Percentiles rank a stretch among this genome's conserved stretches.
Evolutionary conservation across 35 echinoderm and acorn worm species (phyloP).

Genomic region (Heliocidaris tuberculata): DNA sequence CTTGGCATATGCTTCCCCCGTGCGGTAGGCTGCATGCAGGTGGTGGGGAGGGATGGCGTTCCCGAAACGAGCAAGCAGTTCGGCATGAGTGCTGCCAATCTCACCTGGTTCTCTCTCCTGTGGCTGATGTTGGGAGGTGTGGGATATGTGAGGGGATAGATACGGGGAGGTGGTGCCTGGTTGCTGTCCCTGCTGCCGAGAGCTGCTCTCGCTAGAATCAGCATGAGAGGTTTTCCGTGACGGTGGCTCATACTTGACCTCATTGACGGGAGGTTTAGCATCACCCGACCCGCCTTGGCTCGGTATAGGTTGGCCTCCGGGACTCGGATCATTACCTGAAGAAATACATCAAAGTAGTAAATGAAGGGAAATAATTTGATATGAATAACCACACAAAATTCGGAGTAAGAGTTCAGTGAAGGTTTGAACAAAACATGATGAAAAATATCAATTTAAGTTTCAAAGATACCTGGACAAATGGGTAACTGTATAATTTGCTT

Average conservation of each 20-base stretch:
- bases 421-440: too few relatives aligned
- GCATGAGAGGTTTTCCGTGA: constrained; percentile 34
- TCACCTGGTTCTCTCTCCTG: constrained; percentile 56
- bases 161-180: constrained; percentile 27
- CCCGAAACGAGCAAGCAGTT: neutral
- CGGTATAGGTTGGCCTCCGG: neutral
- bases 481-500: too few relatives aligned
- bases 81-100: constrained; percentile 59
- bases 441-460: too few relatives aligned
- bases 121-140: constrained; percentile 67
- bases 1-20: constrained; percentile 27
- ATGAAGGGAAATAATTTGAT: neutral
- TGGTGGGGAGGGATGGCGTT: neutral
- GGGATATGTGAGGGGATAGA: constrained; percentile 77
- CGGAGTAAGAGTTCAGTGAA: too few relatives aligned
- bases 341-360: neutral
- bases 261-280: constrained; percentile 1
- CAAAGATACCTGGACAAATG: too few relatives aligned
- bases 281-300: constrained; percentile 1
- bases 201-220: constrained; percentile 61
- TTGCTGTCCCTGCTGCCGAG: neutral
- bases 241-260: constrained; percentile 11
- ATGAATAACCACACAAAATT: too few relatives aligned
- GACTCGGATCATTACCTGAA: constrained; percentile 22
- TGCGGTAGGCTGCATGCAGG: constrained; percentile 22